Conservation (phyloP, 2,888 invertebrate genomes). For the Lepidocyrtinus sp. region DNA sequence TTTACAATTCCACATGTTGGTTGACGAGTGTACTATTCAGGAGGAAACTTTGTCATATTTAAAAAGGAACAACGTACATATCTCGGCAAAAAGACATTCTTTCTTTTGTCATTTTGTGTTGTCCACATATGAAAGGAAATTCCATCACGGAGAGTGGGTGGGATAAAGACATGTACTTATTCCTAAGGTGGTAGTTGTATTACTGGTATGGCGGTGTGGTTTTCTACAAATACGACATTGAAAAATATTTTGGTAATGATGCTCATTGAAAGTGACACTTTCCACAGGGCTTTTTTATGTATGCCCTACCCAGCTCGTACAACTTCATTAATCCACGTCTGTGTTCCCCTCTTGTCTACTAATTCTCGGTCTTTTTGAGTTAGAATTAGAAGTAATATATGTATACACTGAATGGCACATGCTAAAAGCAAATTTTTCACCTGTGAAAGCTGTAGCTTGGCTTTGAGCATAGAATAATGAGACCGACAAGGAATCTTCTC, state of each 20-base stretch:
- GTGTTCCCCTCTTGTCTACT: constrained; percentile 21
- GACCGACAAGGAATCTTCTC: not conserved
- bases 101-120: not conserved
- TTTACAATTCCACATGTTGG: too few relatives aligned
- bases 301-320: constrained; percentile 29
- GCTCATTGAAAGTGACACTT: constrained; percentile 36
- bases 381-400: not conserved
- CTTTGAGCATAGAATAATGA: constrained; percentile 4
- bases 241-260: constrained; percentile 49
- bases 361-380: not conserved
- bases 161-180: not conserved
- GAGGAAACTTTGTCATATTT: too few relatives aligned
- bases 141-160: constrained; percentile 8
- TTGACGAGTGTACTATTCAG: too few relatives aligned
- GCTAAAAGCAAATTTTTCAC: constrained; percentile 23
- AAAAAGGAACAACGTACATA: too few relatives aligned
- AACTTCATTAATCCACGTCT: constrained; percentile 51
- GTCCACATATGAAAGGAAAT: constrained; percentile 11
- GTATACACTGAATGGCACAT: not conserved
- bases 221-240: constrained; percentile 43
- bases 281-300: constrained; percentile 22
- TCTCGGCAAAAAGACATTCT: too few relatives aligned
- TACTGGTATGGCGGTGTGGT: constrained; percentile 8
- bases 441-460: not conserved
- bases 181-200: not conserved